Conservation (phyloP, 2,888 invertebrate species). For the Orgyia antiqua region DNA sequence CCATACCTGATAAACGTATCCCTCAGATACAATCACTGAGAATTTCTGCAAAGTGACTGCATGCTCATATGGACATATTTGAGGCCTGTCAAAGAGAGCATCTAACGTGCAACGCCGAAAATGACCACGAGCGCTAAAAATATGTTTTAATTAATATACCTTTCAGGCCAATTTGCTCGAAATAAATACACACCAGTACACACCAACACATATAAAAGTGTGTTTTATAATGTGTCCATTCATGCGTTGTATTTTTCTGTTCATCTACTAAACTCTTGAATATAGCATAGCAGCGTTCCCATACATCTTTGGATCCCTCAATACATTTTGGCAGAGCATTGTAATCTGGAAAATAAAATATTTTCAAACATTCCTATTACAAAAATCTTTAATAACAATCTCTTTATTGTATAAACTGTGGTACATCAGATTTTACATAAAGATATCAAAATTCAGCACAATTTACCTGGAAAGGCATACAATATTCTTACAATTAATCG, state of each 20-base stretch:
- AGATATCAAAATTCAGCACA: no score
- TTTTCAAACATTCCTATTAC: no score
- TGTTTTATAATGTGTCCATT: slow-evolving; percentile 61
- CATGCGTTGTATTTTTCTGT: slow-evolving; percentile 47
- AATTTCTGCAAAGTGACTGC: slow-evolving; percentile 56
- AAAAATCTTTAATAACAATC: no score
- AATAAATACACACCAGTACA: slow-evolving; percentile 6
- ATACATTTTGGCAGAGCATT: slow-evolving; percentile 41
- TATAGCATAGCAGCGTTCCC: slow-evolving; percentile 50
- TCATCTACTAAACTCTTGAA: slow-evolving; percentile 45
- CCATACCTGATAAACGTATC: slow-evolving; percentile 55
- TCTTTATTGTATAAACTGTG: no score
- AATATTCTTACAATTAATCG: no score
- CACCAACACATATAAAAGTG: slow-evolving; percentile 64
- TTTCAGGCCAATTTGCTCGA: neutral
- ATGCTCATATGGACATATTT: slow-evolving; percentile 22
- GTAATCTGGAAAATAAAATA: slow-evolving; percentile 36
- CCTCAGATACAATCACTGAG: slow-evolving; percentile 59
- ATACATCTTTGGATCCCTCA: slow-evolving; percentile 31
- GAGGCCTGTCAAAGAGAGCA: slow-evolving; percentile 32
- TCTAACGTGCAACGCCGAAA: slow-evolving; percentile 60
- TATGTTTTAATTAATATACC: slow-evolving; percentile 2
- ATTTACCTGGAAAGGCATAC: no score
- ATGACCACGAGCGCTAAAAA: slow-evolving; percentile 49
- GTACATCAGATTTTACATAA: no score